Percentiles rank a stretch among this genome's conserved stretches.
These are phyloP conservation scores for Torymus texanus DNA, from an alignment of 2,888 invertebrate genomes.

Conservation along the genomic window DNA sequence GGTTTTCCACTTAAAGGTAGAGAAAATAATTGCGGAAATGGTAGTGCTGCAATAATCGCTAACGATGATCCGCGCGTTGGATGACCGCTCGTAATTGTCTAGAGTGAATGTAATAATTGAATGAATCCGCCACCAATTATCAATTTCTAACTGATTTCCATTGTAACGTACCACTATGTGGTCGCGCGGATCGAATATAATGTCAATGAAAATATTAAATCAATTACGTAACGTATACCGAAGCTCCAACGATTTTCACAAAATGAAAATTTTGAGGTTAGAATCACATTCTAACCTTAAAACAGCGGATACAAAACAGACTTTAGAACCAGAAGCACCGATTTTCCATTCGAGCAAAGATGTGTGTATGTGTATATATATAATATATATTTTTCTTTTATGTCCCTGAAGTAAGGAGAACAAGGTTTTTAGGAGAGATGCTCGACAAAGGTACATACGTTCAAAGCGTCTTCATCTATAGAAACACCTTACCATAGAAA, in stretches of 20 bases:
- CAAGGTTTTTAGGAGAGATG: slow-evolving; percentile 57
- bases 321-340: slow-evolving; percentile 18
- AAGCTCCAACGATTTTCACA: too few species aligned
- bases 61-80: background rate
- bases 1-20: slow-evolving; percentile 1
- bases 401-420: slow-evolving; percentile 53
- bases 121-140: background rate
- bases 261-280: background rate
- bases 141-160: slow-evolving; percentile 3
- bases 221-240: too few species aligned
- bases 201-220: too few species aligned
- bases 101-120: too few species aligned
- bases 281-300: background rate
- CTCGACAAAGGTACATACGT: slow-evolving; percentile 59
- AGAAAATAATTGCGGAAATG: background rate
- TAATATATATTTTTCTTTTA: slow-evolving; percentile 47
- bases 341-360: slow-evolving; percentile 46
- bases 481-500: slow-evolving; percentile 62
- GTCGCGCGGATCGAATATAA: too few species aligned
- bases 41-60: background rate
- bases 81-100: background rate
- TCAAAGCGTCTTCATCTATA: slow-evolving; percentile 66
- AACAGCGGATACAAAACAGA: background rate
- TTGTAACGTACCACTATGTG: background rate
- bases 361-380: slow-evolving; percentile 48